A percentile compares a stretch with the other conserved stretches of the same genome.
Conservation (phyloP, 2,797 vertebrate species). For the Notamacropus eugenii region DNA sequence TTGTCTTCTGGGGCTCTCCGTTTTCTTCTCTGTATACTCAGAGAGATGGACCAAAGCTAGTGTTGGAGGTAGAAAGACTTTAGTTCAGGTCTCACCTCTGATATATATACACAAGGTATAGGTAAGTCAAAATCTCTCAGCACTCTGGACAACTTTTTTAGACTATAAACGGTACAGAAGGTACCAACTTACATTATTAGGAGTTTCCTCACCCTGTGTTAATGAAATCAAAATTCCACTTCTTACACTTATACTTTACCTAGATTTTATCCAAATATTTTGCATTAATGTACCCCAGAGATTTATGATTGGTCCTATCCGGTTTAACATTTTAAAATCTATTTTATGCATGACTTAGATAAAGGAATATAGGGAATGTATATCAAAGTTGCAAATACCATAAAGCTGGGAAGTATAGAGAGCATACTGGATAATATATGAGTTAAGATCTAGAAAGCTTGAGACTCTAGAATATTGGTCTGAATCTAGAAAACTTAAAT, state of each 20-base stretch:
- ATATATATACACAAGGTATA: not conserved
- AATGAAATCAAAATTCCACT: not conserved
- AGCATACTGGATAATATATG: not conserved
- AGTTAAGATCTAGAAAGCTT: not conserved
- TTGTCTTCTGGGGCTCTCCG: not conserved
- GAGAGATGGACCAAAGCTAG: not conserved
- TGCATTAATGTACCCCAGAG: not conserved
- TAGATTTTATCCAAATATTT: not conserved
- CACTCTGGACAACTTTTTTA: not conserved
- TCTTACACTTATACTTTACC: not conserved
- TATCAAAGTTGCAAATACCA: not conserved
- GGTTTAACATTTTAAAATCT: not conserved
- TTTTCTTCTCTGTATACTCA: not conserved
- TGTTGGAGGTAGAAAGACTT: not conserved
- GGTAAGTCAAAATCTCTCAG: not conserved
- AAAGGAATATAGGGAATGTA: not conserved
- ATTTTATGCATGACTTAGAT: not conserved
- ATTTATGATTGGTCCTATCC: not conserved
- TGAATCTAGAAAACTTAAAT: not conserved
- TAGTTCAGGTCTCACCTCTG: not conserved
- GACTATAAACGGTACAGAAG: not conserved
- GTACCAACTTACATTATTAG: not conserved
- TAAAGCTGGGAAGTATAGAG: not conserved
- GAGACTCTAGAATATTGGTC: not conserved
- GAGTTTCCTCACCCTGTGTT: not conserved